phyloP scores from a whole-genome alignment of 2,797 vertebrate species.

The Gallinago solitaria region DNA sequence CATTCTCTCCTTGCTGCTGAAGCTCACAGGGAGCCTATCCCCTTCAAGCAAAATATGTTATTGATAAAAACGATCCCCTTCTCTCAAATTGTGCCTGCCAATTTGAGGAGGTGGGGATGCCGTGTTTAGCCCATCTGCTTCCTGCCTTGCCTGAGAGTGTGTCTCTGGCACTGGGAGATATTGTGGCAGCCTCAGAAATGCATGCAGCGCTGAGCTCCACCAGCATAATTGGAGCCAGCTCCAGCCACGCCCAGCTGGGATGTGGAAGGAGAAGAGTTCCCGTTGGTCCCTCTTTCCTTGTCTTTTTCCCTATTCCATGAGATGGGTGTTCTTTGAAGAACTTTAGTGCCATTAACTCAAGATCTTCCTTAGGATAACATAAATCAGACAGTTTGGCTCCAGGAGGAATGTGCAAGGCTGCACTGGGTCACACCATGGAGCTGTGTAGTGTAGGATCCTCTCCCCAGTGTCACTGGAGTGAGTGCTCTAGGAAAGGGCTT shows the following conservation, averaged over 20 bases:
- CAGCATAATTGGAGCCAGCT: conserved; percentile 41
- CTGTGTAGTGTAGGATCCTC: not conserved
- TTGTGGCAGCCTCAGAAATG: conserved; percentile 13
- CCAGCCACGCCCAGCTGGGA: not conserved
- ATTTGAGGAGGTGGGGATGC: not conserved
- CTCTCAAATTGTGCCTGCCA: not conserved
- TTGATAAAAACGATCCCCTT: not conserved
- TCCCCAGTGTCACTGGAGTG: not conserved
- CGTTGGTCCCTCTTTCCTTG: not conserved
- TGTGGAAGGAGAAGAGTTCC: not conserved
- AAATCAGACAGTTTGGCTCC: conserved; percentile 39
- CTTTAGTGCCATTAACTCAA: conserved; percentile 17
- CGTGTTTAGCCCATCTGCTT: not conserved
- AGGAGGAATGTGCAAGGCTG: not conserved
- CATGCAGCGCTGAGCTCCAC: not conserved
- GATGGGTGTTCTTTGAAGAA: conserved; percentile 15
- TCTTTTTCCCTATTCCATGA: not conserved
- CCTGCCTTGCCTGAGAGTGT: not conserved
- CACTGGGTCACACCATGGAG: not conserved
- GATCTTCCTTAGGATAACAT: conserved; percentile 19
- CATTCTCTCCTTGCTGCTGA: not conserved
- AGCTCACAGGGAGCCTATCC: not conserved
- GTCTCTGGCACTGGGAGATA: not conserved
- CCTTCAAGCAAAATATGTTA: not conserved
- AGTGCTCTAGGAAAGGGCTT: conserved; percentile 21